Conservation (phyloP, 2,113 vertebrate species). For the Xenopus laevis region DNA sequence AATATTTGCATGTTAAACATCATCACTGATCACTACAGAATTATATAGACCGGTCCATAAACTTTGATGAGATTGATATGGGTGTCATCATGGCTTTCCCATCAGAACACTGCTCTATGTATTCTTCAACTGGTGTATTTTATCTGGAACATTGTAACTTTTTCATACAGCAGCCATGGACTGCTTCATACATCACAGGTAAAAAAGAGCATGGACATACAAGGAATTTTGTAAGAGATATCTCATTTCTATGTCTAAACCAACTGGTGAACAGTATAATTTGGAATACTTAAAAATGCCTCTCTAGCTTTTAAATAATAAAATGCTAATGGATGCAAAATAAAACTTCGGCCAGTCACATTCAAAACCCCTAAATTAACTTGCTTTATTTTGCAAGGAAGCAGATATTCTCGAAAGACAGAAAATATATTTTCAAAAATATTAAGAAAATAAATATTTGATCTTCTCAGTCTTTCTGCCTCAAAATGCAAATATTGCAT, state of each 20-base stretch:
- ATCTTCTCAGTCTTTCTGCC: not conserved
- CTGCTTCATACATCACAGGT: conserved; percentile 45
- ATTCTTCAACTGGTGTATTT: no score
- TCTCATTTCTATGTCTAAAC: conserved; percentile 16
- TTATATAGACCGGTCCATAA: no score
- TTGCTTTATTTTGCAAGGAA: no score
- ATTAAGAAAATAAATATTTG: not conserved
- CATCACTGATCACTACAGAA: no score
- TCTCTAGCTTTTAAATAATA: conserved; percentile 5
- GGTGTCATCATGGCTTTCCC: no score
- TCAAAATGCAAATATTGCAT: conserved; percentile 56
- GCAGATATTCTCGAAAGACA: no score
- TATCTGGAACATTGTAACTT: not conserved
- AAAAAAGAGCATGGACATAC: conserved; percentile 32
- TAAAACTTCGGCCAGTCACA: no score
- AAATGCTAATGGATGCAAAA: not conserved
- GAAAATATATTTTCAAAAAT: no score
- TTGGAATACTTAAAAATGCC: conserved; percentile 29
- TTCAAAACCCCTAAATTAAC: no score
- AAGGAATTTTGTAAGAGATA: conserved; percentile 34
- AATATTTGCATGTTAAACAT: no score
- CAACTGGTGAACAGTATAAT: conserved; percentile 47
- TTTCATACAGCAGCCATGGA: conserved; percentile 26
- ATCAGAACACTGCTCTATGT: no score
- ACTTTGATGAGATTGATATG: no score